Conservation (phyloP, 1,140 invertebrate species). For the Elymnias hypermnestra region DNA sequence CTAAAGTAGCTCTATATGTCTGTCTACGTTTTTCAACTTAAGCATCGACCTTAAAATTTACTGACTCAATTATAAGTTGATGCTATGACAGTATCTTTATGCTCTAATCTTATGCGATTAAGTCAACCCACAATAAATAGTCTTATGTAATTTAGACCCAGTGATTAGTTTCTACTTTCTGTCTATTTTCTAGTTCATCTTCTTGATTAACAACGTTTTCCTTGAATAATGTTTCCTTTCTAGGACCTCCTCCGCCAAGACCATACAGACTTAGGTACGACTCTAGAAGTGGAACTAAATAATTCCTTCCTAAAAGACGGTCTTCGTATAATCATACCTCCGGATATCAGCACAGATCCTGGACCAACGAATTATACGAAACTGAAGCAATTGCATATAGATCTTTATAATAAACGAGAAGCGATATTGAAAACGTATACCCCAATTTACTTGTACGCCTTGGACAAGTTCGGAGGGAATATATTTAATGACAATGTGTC, state of each 20-base stretch:
- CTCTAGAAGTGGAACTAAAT: slow-evolving; percentile 85
- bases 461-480: slow-evolving; percentile 55
- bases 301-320: slow-evolving; percentile 84
- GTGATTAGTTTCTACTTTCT: too few relatives aligned
- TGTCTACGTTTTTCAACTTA: too few relatives aligned
- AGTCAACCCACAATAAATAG: too few relatives aligned
- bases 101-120: neutral
- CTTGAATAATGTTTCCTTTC: too few relatives aligned
- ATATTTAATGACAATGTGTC: slow-evolving; percentile 52
- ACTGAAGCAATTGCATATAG: slow-evolving; percentile 48
- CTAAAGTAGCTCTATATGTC: too few relatives aligned
- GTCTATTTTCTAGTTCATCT: too few relatives aligned
- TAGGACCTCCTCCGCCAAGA: slow-evolving; percentile 81
- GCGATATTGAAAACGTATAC: slow-evolving; percentile 52
- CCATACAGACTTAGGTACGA: slow-evolving; percentile 78
- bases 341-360: slow-evolving; percentile 69
- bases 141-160: too few relatives aligned
- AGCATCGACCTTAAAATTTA: too few relatives aligned
- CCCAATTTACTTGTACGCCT: slow-evolving; percentile 59
- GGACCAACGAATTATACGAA: slow-evolving; percentile 29
- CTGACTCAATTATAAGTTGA: too few relatives aligned
- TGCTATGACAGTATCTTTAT: neutral
- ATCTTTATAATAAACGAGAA: slow-evolving; percentile 56
- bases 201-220: too few relatives aligned
- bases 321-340: slow-evolving; percentile 83